These are phyloP conservation scores for Atopsyche davidsoni DNA, from an alignment of 1,140 invertebrate species.

Conservation along the genomic window DNA sequence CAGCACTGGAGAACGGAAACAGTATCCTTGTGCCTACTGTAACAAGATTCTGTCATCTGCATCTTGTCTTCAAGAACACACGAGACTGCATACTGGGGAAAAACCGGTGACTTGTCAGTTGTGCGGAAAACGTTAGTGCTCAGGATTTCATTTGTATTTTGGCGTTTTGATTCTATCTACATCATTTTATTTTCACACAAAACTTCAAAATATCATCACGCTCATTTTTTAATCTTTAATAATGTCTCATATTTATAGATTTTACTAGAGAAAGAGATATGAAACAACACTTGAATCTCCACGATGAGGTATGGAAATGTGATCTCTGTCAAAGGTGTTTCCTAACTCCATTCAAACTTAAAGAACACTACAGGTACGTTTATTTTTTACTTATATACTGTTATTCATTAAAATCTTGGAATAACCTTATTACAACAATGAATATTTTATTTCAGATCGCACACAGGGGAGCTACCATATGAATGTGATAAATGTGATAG, in stretches of 20 bases:
- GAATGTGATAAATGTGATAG: slow-evolving; percentile 61
- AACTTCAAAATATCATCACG: neutral
- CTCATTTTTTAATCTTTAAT: neutral
- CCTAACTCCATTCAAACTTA: slow-evolving; percentile 25
- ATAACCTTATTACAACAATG: neutral
- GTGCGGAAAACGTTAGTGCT: slow-evolving; percentile 31
- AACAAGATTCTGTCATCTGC: slow-evolving; percentile 29
- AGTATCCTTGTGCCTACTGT: slow-evolving; percentile 17
- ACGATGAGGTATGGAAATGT: slow-evolving; percentile 27
- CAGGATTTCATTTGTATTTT: too few relatives aligned
- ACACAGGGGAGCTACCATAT: slow-evolving; percentile 61
- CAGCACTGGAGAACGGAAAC: slow-evolving; percentile 5
- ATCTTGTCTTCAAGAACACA: slow-evolving; percentile 31
- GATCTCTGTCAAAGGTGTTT: slow-evolving; percentile 25
- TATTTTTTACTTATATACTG: neutral
- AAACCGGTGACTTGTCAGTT: slow-evolving; percentile 31
- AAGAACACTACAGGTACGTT: slow-evolving; percentile 25
- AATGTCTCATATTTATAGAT: slow-evolving; percentile 6
- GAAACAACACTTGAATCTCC: slow-evolving; percentile 24
- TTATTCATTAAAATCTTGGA: neutral
- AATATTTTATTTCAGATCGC: slow-evolving; percentile 18
- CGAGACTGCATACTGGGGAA: slow-evolving; percentile 34
- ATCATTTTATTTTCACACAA: too few relatives aligned
- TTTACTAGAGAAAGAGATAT: slow-evolving; percentile 25
- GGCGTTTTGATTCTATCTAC: neutral